These are phyloP conservation scores for Poecilia latipinna DNA, from an alignment of 2,113 vertebrate species.

Conservation along the genomic window DNA sequence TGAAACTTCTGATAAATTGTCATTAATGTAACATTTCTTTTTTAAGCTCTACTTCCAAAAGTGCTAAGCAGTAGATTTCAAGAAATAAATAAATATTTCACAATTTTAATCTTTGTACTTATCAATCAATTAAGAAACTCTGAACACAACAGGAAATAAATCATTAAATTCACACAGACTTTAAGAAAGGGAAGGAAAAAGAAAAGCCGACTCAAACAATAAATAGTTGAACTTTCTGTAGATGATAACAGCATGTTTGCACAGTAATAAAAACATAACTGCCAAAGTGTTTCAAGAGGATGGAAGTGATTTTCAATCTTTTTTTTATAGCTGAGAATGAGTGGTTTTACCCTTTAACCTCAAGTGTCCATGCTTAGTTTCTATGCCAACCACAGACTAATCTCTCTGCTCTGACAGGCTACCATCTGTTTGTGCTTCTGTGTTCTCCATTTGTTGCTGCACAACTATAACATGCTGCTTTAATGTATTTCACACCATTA, in stretches of 20 bases:
- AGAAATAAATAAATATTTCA: no score
- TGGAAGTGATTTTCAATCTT: conserved; percentile 6
- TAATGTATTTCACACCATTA: background rate
- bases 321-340: conserved; percentile 41
- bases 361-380: conserved; percentile 46
- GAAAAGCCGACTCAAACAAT: background rate
- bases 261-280: conserved; percentile 10
- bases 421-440: background rate
- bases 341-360: conserved; percentile 58
- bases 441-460: conserved; percentile 4
- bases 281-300: conserved; percentile 25
- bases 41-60: background rate
- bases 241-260: conserved; percentile 14
- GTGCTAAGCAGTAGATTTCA: background rate
- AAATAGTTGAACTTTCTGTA: background rate
- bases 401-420: conserved; percentile 11
- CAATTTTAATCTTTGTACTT: no score
- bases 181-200: no score
- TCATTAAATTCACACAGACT: no score
- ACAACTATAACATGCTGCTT: background rate
- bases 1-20: no score
- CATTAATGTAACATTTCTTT: background rate
- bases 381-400: conserved; percentile 57
- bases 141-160: no score
- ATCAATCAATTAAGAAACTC: no score